Base-by-base conservation (phyloP, 2,797 vertebrate genomes). In the Sciaenops ocellatus region DNA sequence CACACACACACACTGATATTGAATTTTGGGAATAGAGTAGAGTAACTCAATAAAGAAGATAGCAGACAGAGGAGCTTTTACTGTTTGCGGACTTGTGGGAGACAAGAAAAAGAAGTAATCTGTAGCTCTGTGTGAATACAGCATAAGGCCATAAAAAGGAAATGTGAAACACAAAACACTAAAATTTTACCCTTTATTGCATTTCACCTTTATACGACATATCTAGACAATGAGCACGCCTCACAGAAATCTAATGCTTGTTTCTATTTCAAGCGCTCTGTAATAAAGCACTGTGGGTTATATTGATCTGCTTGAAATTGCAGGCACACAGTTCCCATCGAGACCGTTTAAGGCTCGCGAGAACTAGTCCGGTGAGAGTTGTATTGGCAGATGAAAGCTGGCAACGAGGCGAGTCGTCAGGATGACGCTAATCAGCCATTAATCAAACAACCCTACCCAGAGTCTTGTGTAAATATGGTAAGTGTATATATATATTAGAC, bases 221-320 rank as follows among this genome's bases (percentile, higher is more conserved):
- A 17, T 11, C 51, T 17, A 28, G 30, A 69, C 47, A 60, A 66
- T 61, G 68, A 62, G 69, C 50, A 46, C 4, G 20, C 34, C 50
- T 64, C 71, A 3, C 48, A 56, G 51, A 76, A 85, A 85, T 56
- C 69, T 46, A 52, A 69, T 15, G 72, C 26, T 60, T 65, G 77
- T 62, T 82, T 89, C 87, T 80, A 71, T 86, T 83, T 76, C 57
- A 24, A 69, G 56, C 56, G 3, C 52, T 6, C 52, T 13, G 61
- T 73, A 80, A 90, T 79, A 79, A 88, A 85, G 61, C 69, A 28
- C 46, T 3, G 66, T 44, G 86, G 82, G 82, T 82, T 76, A 76
- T 77, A 90, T 85, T 73, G 86, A 91, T 90, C 74, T 26, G 20
- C 41, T 64, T 61, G 61, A 80, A 89, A 85, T 80, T 84, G 84